These are phyloP conservation scores for Eurytoma adleriae DNA, from an alignment of 2,888 invertebrate genomes.

Conservation along the genomic window DNA sequence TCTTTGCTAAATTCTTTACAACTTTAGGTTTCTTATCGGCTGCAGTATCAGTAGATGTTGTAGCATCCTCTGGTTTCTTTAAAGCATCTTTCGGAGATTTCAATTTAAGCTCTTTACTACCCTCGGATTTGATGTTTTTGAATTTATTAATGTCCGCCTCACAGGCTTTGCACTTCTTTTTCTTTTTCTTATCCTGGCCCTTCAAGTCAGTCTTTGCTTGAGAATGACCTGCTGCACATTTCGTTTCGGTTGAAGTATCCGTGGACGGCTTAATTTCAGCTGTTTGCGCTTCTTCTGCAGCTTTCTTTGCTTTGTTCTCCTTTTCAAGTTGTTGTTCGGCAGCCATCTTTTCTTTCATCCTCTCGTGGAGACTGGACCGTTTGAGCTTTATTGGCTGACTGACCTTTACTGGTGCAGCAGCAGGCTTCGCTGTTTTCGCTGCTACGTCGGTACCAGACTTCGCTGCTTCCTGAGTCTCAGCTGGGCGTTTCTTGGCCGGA, in stretches of 20 bases:
- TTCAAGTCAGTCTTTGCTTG: conserved; percentile 37
- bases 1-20: not conserved
- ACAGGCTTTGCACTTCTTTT: conserved; percentile 49
- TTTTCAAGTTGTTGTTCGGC: conserved; percentile 25
- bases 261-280: not conserved
- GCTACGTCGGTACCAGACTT: not conserved
- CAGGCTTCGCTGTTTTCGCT: not conserved
- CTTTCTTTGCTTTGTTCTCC: conserved; percentile 28
- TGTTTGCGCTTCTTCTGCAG: not conserved
- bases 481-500: conserved; percentile 54
- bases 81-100: conserved; percentile 58
- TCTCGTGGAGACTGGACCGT: conserved; percentile 41
- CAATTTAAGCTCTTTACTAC: conserved; percentile 67
- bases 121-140: conserved; percentile 69
- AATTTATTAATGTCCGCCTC: conserved; percentile 61
- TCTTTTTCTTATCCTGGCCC: not conserved
- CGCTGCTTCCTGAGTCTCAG: not conserved
- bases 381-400: conserved; percentile 41
- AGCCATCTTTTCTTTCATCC: conserved; percentile 12
- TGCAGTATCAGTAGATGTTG: not conserved
- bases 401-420: not conserved
- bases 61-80: conserved; percentile 29
- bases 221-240: conserved; percentile 42
- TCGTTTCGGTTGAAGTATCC: not conserved
- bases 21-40: not conserved